Base-by-base conservation (phyloP, 2,888 invertebrate species). In the Resseliella maxima region DNA sequence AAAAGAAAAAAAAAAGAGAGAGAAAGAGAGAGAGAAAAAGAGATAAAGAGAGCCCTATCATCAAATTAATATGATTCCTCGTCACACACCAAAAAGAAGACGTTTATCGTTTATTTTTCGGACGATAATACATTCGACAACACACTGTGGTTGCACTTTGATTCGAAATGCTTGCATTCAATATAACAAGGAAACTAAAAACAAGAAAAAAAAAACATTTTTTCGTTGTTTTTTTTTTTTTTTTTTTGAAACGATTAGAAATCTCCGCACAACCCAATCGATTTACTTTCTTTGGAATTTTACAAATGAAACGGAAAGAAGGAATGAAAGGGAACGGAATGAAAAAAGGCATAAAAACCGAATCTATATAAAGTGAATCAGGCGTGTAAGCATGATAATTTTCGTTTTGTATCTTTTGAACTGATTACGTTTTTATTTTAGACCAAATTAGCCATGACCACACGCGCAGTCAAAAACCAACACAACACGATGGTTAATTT, bases 241-340 rank as follows among this genome's bases (percentile, higher is more conserved):
- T n/a, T n/a, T n/a, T n/a, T n/a, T n/a, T n/a, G n/a, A 72, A 72
- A 72, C 72, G 72, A 72, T 72, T 72, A 72, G 72, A 72, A 72
- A 72, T 72, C 72, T 15, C 31, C 21, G 72, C 72, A 27, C 50
- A 50, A 18, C 15, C 59, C 24, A 35, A 72, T 31, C 72, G 72
- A 72, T 72, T 72, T 72, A 72, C 72, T 72, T 72, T 72, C 72
- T 27, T 35, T 15, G 72, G 59, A 50, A 50, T 50, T 18, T 18
- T 15, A 50, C 59, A 59, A 59, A 59, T 50, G 18, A 50, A 50
- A 50, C 46, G 46, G 18, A 18, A 59, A 15, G 59, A 59, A 59
- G 5, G 27, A 72, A 72, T 8, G 15, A n/a, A 0, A 72, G 5
- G 24, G 27, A 72, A 72, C 12, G 15, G n/a, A 0, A 72, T 0